Evolutionary conservation across 2,113 vertebrate species (phyloP).

Genomic region (Brevimyrus niger): DNA sequence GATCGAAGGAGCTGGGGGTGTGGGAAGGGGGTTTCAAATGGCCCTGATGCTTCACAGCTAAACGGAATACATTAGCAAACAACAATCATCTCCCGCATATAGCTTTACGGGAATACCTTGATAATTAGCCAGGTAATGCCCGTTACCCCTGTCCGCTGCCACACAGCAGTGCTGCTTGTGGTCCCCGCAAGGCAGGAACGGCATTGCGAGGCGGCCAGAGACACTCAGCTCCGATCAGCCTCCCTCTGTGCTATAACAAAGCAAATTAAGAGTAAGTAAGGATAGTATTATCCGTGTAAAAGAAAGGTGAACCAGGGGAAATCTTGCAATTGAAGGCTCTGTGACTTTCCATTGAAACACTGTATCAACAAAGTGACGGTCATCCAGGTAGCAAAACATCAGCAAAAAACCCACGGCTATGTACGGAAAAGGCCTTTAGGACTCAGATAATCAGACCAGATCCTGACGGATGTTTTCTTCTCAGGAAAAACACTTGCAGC

Average conservation of each 20-base stretch:
- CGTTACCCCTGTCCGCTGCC: background rate
- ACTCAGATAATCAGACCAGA: background rate
- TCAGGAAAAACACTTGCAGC: background rate
- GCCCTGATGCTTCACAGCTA: background rate
- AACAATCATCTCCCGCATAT: background rate
- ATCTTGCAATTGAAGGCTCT: too few species aligned
- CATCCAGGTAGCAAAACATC: background rate
- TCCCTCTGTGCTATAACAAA: background rate
- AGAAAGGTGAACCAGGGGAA: background rate
- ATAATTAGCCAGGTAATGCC: background rate
- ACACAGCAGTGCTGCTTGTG: background rate
- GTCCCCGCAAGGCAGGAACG: background rate
- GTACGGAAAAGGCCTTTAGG: background rate
- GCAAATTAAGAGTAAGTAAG: background rate
- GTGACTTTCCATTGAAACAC: background rate
- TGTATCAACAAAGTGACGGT: background rate
- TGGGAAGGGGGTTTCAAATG: constrained; percentile 10
- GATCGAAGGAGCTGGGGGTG: constrained; percentile 4
- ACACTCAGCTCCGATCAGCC: background rate
- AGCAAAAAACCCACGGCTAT: background rate
- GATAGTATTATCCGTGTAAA: background rate
- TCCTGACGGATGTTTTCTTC: background rate
- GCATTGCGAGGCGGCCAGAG: background rate
- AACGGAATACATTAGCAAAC: constrained; percentile 10
- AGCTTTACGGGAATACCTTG: background rate